Base-by-base conservation (phyloP, 1,140 invertebrate species). In the Aphis craccivora region DNA sequence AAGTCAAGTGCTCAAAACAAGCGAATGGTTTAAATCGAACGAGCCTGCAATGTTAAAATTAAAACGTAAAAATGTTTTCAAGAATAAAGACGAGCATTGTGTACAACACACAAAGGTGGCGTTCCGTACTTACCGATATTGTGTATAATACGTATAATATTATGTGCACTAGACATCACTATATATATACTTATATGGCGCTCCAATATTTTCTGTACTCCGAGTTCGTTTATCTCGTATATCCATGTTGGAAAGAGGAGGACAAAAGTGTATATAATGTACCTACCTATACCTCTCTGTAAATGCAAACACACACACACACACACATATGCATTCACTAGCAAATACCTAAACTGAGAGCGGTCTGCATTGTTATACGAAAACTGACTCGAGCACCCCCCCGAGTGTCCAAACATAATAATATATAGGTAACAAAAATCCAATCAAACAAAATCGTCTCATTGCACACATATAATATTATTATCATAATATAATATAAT, bases 391-490 rank as follows among this genome's bases (percentile, higher is more conserved):
- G 37, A 40, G 40, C 37, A 30, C 60, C 30, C 81, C 35, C 81
- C 35, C 35, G 37, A 83, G 81, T 37, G 37, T 40, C 37, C 37
- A 40, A 40, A 40, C 37, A 40, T 40, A 67, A 30, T 60, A 18
- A 76, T 18, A 11, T 25, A 84, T 43, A 84, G 83, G 37, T 84
- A 45, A 43, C 43, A 20, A 87, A 87, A 87, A 87, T 45, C 84
- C 84, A 87, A 87, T 87, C 84, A 87, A 43, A 45, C 84, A 20
- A 87, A 87, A 45, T 87, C 43, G 43, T 48, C 43, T 87, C 25
- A 43, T 87, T 45, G 43, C 84, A 8, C 35, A 40, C n/a, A 40
- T 40, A 35, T 23, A 8, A 40, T 40, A 35, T 22, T 22, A 35
- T 37, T 83, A 35, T 35, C 37, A 37, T 37, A 37, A 37, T 83